phyloP scores from a whole-genome alignment of 2,888 invertebrate genomes.

The Cataglyphis rosenhaueri region DNA sequence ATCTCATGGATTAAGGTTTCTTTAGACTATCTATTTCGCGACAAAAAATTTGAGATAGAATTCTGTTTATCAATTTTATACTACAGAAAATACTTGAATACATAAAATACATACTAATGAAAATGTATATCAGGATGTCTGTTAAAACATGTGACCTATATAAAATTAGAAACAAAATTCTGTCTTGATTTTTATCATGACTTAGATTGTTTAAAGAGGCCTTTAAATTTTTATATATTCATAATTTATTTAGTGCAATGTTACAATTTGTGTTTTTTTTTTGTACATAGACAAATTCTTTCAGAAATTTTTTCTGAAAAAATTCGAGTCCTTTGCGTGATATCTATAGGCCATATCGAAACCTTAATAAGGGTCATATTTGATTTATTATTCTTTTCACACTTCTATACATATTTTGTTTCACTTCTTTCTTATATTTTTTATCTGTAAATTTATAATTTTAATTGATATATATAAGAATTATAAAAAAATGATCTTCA shows the following conservation, averaged over 20 bases:
- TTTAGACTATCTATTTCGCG: background rate
- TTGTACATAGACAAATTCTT: conserved; percentile 73
- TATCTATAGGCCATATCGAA: background rate
- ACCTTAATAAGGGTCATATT: background rate
- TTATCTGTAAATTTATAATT: background rate
- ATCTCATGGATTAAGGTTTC: conserved; percentile 60
- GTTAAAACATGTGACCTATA: background rate
- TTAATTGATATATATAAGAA: background rate
- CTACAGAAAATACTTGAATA: background rate
- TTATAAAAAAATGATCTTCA: background rate
- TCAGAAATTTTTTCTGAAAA: background rate
- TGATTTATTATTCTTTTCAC: background rate
- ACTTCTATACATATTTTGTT: background rate
- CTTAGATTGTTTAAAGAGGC: background rate
- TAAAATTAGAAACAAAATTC: background rate
- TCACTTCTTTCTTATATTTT: background rate
- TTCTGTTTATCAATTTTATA: background rate
- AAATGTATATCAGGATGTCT: background rate
- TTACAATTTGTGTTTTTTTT: conserved; percentile 70
- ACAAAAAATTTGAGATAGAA: background rate
- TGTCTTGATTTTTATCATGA: background rate
- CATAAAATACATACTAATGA: background rate
- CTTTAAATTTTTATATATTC: conserved; percentile 68
- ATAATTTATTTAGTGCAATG: conserved; percentile 80
- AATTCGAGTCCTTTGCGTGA: background rate